Conservation (phyloP, 1,140 invertebrate species). For the Aphelinus certus region DNA sequence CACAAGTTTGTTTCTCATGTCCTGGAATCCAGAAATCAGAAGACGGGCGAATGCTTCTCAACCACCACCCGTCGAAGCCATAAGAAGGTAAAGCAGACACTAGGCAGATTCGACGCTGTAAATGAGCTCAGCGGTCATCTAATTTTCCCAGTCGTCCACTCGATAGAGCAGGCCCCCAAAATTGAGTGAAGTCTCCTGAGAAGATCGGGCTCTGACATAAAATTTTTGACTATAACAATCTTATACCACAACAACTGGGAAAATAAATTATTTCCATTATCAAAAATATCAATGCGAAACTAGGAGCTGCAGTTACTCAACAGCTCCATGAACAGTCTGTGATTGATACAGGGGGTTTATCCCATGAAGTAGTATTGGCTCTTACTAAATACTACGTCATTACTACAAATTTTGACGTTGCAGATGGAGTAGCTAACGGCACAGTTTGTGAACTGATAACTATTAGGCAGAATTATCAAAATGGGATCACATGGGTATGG, state of each 20-base stretch:
- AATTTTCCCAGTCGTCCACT: too few species aligned
- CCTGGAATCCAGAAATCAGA: too few species aligned
- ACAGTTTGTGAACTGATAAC: conserved; percentile 51
- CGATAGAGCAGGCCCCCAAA: too few species aligned
- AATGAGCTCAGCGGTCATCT: too few species aligned
- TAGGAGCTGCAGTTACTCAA: conserved; percentile 41
- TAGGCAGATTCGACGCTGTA: too few species aligned
- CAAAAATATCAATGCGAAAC: conserved; percentile 40
- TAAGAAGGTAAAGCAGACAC: too few species aligned
- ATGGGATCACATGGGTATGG: conserved; percentile 39
- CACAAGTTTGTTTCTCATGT: too few species aligned
- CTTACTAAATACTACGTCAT: conserved; percentile 52
- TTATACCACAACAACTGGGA: conserved; percentile 41
- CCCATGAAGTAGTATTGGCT: conserved; percentile 51
- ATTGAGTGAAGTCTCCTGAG: too few species aligned
- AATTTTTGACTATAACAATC: conserved; percentile 36
- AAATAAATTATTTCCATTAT: conserved; percentile 47
- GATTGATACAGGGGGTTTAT: conserved; percentile 53
- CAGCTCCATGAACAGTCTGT: conserved; percentile 54
- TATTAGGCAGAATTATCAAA: conserved; percentile 47
- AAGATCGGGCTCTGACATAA: too few species aligned
- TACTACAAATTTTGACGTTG: conserved; percentile 54
- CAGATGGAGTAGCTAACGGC: conserved; percentile 56
- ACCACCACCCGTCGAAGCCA: too few species aligned
- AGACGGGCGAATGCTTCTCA: too few species aligned